A percentile compares a stretch with the other conserved stretches of the same genome.
Evolutionary conservation across 2,797 vertebrate genomes (phyloP).

Genomic region (Sebastes elongatus): DNA sequence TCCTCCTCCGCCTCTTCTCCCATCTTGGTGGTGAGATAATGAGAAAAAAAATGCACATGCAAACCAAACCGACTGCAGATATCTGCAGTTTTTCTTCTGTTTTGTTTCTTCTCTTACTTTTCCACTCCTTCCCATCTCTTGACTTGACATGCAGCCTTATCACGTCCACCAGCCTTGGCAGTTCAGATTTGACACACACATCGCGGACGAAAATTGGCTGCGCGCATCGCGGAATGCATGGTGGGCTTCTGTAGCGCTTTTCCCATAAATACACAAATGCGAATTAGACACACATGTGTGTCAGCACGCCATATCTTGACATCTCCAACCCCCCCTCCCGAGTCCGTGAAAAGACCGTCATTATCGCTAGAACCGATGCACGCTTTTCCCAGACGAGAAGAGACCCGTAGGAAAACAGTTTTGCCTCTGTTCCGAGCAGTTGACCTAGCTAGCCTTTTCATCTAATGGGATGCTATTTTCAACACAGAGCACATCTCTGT

Average conservation of each 20-base stretch:
- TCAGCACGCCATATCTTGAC: slow-evolving; percentile 53
- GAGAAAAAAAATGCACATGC: slow-evolving; percentile 9
- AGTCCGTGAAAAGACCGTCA: slow-evolving; percentile 64
- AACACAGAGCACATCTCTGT: slow-evolving; percentile 74
- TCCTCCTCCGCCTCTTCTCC: slow-evolving; percentile 20
- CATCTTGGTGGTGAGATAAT: slow-evolving; percentile 49
- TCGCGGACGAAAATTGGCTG: slow-evolving; percentile 56
- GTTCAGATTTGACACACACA: slow-evolving; percentile 62
- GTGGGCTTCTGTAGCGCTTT: slow-evolving; percentile 35
- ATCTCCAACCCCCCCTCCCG: not conserved
- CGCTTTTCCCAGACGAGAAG: slow-evolving; percentile 59
- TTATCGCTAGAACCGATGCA: slow-evolving; percentile 52
- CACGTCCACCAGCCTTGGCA: slow-evolving; percentile 19
- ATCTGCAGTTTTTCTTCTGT: slow-evolving; percentile 48
- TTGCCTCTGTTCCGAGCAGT: slow-evolving; percentile 74
- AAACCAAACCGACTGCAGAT: slow-evolving; percentile 47
- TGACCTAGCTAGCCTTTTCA: slow-evolving; percentile 75
- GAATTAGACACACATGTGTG: slow-evolving; percentile 73
- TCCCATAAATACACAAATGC: slow-evolving; percentile 70
- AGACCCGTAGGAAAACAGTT: slow-evolving; percentile 73
- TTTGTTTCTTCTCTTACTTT: slow-evolving; percentile 25
- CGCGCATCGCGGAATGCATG: slow-evolving; percentile 38
- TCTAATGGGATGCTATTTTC: slow-evolving; percentile 72
- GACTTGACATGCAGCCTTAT: slow-evolving; percentile 54
- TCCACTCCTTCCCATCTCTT: slow-evolving; percentile 17